Conservation (phyloP, 2,113 vertebrate species). For the Leiothrix lutea region DNA sequence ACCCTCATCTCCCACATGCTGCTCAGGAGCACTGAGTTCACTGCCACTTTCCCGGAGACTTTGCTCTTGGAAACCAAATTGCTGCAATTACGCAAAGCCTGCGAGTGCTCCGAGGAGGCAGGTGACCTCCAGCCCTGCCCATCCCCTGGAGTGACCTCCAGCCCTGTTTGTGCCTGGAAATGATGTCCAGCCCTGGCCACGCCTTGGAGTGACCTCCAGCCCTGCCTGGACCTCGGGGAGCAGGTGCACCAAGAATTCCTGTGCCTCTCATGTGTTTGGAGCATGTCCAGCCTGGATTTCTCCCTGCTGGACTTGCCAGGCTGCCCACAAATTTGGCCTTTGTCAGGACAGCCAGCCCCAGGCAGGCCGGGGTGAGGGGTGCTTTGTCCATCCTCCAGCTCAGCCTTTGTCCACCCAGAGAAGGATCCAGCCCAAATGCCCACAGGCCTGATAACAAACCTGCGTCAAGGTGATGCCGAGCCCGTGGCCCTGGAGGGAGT, state of each 20-base stretch:
- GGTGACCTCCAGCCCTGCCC: not conserved
- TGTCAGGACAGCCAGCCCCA: not conserved
- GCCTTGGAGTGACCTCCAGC: not conserved
- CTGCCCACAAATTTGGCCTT: not conserved
- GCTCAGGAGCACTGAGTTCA: fast-evolving
- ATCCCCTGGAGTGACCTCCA: not conserved
- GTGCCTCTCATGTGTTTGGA: fast-evolving
- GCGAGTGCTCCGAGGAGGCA: fast-evolving
- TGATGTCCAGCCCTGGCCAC: not conserved
- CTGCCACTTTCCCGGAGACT: not conserved
- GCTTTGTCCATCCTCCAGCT: not conserved
- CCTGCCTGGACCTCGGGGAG: fast-evolving
- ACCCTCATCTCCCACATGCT: fast-evolving
- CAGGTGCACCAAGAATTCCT: fast-evolving
- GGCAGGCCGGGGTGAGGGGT: fast-evolving
- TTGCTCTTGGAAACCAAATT: not conserved
- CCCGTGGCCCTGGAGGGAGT: not conserved
- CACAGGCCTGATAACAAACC: fast-evolving
- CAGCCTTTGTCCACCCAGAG: not conserved
- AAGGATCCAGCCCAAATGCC: fast-evolving
- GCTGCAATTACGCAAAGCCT: not conserved
- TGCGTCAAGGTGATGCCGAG: not conserved
- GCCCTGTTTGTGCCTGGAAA: not conserved
- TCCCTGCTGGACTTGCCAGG: fast-evolving
- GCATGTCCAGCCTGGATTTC: fast-evolving